These are phyloP conservation scores for Haplotaxodon microlepis DNA, from an alignment of 2,113 vertebrate species.

Conservation along the genomic window DNA sequence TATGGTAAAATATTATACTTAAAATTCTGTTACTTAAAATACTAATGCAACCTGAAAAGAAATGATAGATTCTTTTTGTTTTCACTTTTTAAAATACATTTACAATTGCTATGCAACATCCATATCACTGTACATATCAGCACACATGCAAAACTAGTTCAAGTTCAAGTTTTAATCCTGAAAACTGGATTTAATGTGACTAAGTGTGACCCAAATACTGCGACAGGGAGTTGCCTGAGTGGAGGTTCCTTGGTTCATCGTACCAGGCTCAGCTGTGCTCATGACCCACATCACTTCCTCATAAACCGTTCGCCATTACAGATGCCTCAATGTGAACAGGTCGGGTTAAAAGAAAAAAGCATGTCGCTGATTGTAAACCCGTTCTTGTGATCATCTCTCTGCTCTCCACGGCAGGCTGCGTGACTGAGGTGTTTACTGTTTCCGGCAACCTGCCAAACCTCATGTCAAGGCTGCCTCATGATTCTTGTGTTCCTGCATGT, in stretches of 20 bases:
- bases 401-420: not conserved
- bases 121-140: not conserved
- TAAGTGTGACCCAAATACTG: not conserved
- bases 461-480: slow-evolving; percentile 12
- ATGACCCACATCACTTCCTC: not conserved
- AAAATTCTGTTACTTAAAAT: not conserved
- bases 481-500: slow-evolving; percentile 17
- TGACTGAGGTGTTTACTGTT: slow-evolving; percentile 22
- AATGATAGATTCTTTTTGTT: not conserved
- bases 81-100: not conserved
- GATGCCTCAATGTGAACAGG: not conserved
- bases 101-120: not conserved
- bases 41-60: not conserved
- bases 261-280: not conserved
- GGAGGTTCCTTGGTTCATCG: not conserved
- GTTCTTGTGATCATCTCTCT: not conserved
- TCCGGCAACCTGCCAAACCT: not conserved
- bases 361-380: slow-evolving; percentile 11
- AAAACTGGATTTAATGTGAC: not conserved
- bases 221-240: not conserved
- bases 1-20: not conserved
- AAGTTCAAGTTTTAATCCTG: not conserved
- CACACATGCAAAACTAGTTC: not conserved
- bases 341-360: not conserved
- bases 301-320: not conserved